Evolutionary conservation across 2,797 vertebrate species (phyloP).

Genomic region (Thalassophryne amazonica): DNA sequence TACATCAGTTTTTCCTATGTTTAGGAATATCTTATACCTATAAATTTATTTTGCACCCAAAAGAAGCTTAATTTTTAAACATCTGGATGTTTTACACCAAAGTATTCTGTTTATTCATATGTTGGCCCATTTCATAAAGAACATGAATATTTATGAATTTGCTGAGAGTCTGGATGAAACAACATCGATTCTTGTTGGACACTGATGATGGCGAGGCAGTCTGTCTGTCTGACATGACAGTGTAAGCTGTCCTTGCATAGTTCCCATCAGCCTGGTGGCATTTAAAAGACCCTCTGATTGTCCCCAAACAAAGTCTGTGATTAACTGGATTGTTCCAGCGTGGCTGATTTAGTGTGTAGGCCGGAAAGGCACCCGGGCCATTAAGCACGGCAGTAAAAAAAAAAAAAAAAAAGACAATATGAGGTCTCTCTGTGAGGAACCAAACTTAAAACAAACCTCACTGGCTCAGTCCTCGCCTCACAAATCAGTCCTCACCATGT

Average conservation of each 20-base stretch:
- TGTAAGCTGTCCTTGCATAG: constrained; percentile 25
- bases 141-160: no score
- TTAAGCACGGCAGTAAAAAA: constrained; percentile 55
- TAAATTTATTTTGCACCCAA: no score
- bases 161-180: constrained; percentile 12
- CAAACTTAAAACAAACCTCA: constrained; percentile 18
- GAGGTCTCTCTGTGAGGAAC: constrained; percentile 22
- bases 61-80: no score
- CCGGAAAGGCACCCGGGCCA: constrained; percentile 42
- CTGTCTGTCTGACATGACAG: constrained; percentile 22
- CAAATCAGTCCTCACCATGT: constrained; percentile 38
- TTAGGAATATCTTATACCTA: no score
- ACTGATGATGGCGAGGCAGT: constrained; percentile 17
- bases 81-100: no score
- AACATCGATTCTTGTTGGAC: constrained; percentile 36
- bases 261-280: constrained; percentile 30
- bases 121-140: no score
- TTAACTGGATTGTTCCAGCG: constrained; percentile 49
- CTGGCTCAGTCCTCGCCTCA: constrained; percentile 19
- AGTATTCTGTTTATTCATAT: no score
- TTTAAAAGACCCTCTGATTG: constrained; percentile 43
- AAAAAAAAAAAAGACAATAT: constrained; percentile 38
- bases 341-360: constrained; percentile 58
- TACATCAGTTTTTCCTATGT: no score
- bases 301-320: constrained; percentile 46